A percentile compares a stretch with the other conserved stretches of the same genome.
These are phyloP conservation scores for Escarpia spicata DNA, from an alignment of 2,888 invertebrate genomes.

Conservation along the genomic window DNA sequence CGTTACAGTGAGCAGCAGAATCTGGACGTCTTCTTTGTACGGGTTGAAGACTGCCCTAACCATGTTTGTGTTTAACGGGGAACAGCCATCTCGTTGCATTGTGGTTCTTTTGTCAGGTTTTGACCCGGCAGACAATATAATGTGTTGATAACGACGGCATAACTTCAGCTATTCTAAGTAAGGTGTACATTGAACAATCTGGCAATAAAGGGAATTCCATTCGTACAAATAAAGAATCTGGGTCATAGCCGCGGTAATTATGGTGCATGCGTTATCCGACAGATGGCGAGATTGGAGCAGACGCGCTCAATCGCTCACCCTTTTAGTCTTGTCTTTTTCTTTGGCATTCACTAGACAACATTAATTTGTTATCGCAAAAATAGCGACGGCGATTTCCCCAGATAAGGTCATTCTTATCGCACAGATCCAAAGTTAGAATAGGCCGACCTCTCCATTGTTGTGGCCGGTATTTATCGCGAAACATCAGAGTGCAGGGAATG, in stretches of 20 bases:
- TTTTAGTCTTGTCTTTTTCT: neutral
- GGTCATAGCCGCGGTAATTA: neutral
- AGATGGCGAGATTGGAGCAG: neutral
- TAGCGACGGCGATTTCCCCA: too few relatives aligned
- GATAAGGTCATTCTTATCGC: neutral
- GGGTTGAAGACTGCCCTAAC: neutral
- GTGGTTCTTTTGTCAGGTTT: neutral
- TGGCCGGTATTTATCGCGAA: neutral
- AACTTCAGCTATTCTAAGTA: neutral
- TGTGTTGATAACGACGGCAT: slow-evolving; percentile 8
- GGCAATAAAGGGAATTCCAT: neutral
- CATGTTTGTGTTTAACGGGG: too few relatives aligned
- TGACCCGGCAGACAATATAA: neutral
- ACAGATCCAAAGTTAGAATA: neutral
- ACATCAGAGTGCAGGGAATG: neutral
- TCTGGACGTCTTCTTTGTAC: neutral
- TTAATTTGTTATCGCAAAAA: slow-evolving; percentile 7
- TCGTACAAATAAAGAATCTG: neutral
- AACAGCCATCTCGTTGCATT: too few relatives aligned
- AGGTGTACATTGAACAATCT: neutral
- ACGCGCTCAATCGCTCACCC: neutral
- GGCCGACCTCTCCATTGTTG: neutral
- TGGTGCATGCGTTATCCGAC: slow-evolving; percentile 10
- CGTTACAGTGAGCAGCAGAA: neutral
- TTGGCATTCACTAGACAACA: slow-evolving; percentile 1